Base-by-base conservation (phyloP, 2,113 vertebrate species). In the Peromyscus leucopus region DNA sequence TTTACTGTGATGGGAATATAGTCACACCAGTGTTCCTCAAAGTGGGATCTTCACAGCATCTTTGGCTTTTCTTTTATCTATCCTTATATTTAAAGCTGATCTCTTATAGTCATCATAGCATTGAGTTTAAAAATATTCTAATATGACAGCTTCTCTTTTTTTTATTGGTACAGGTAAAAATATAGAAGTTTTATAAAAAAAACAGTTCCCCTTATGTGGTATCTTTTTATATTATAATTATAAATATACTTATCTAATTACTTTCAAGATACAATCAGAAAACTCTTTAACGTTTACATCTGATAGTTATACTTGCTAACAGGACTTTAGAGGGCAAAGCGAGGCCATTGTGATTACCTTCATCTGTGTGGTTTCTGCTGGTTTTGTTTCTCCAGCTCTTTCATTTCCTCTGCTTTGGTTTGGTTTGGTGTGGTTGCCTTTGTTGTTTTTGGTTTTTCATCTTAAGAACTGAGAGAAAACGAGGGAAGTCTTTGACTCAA, bases 311-410 rank as follows among this genome's bases (percentile, higher is more conserved):
- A 42, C 28, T 55, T 80, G 71, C 39, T 95, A 67, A 67, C 75
- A 92, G 63, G 59, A 82, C 15, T 90, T 85, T 31, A 75, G 87
- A 72, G 61, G 57, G 92, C 26, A 84, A 82, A 69, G 72, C 42
- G 0, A 28, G 24, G 33, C 22, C 31, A 7, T 57, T 72, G 26
- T n/a, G 72, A 74, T 84, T 88, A 89, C 36, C 46, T 84, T 69
- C 13, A 89, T 72, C 48, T 65, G 59, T 87, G 78, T 7, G 7
- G 46, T 90, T 96, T 94, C 57, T 93, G 19, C 74, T 79, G 74
- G 2, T n/a, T 51, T 71, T 28, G 51, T 67, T 92, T 80, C 83
- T 39, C 2, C 22, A 69, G 1, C 80, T 86, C 22, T 17, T 75
- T 39, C 1, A 72, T 94, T 95, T 74, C 63, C 84, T 48, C 42